Conservation (phyloP, 2,797 vertebrate species). For the Acrossocheilus wenchowensis region DNA sequence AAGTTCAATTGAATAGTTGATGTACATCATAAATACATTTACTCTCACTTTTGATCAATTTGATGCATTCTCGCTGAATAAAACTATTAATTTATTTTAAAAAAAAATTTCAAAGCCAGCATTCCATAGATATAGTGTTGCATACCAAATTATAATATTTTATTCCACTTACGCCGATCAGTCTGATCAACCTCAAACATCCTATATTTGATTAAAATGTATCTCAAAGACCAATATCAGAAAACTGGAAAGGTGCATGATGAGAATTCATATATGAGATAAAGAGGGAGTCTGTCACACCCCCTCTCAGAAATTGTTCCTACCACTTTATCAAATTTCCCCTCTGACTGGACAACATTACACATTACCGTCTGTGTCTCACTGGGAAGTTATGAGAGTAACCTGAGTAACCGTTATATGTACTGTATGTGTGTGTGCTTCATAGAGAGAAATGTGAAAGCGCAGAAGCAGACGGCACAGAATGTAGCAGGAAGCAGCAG, state of each 20-base stretch:
- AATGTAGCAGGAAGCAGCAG: slow-evolving; percentile 72
- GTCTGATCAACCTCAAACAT: slow-evolving; percentile 74
- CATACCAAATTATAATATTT: not conserved
- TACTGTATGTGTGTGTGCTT: slow-evolving; percentile 27
- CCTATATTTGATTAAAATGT: slow-evolving; percentile 74
- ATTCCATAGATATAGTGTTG: too few species aligned
- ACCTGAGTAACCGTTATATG: slow-evolving; percentile 19
- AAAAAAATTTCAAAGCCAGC: not conserved
- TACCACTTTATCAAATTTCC: slow-evolving; percentile 56
- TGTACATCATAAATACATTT: not conserved
- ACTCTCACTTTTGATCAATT: not conserved
- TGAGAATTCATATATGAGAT: slow-evolving; percentile 23
- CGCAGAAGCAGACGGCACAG: slow-evolving; percentile 53
- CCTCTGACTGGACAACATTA: slow-evolving; percentile 63
- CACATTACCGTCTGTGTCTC: slow-evolving; percentile 37
- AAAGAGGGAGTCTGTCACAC: slow-evolving; percentile 50
- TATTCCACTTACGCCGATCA: not conserved
- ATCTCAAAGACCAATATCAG: slow-evolving; percentile 60
- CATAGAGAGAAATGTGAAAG: slow-evolving; percentile 53
- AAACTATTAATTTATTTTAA: not conserved
- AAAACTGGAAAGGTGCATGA: slow-evolving; percentile 43
- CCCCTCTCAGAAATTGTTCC: slow-evolving; percentile 62
- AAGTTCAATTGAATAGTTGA: not conserved
- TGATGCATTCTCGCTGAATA: not conserved
- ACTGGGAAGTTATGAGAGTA: slow-evolving; percentile 54